Evolutionary conservation across 2,888 invertebrate genomes (phyloP).

Genomic region (Diplazon laetatorius): DNA sequence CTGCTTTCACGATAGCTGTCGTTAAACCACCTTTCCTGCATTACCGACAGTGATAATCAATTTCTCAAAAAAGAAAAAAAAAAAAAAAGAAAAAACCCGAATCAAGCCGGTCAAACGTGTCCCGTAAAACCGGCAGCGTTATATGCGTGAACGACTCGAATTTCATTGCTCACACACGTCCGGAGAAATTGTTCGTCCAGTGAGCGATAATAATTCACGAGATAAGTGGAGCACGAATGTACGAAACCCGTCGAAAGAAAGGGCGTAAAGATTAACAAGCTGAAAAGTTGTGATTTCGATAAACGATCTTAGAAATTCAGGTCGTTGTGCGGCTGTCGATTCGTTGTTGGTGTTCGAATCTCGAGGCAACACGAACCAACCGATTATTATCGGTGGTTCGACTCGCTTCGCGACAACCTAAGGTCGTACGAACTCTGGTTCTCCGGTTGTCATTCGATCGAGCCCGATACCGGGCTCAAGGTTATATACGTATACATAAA

Average conservation of each 20-base stretch:
- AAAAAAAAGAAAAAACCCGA: too few species aligned
- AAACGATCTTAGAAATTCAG: slow-evolving; percentile 57
- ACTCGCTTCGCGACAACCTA: slow-evolving; percentile 20
- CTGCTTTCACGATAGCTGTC: too few species aligned
- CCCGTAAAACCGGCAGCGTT: not conserved
- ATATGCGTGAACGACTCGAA: slow-evolving; percentile 27
- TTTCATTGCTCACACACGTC: slow-evolving; percentile 19
- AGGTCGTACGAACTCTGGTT: slow-evolving; percentile 39
- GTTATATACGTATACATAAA: too few species aligned
- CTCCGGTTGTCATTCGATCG: slow-evolving; percentile 38
- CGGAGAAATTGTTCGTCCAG: slow-evolving; percentile 43
- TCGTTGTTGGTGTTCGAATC: slow-evolving; percentile 40
- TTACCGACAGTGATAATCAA: too few species aligned
- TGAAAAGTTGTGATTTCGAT: slow-evolving; percentile 43
- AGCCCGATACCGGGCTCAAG: slow-evolving; percentile 24
- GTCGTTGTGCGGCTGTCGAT: slow-evolving; percentile 25
- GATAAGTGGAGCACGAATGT: slow-evolving; percentile 50
- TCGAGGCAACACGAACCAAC: slow-evolving; percentile 28
- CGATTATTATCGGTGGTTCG: slow-evolving; percentile 55
- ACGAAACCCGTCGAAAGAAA: slow-evolving; percentile 36
- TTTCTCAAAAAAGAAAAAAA: too few species aligned
- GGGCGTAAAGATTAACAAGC: slow-evolving; percentile 31
- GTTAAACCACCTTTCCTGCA: too few species aligned
- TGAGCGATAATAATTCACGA: slow-evolving; percentile 51
- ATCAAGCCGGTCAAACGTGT: not conserved